Evolutionary conservation across 2,797 vertebrate species (phyloP).

Genomic region (Microhierax caerulescens): DNA sequence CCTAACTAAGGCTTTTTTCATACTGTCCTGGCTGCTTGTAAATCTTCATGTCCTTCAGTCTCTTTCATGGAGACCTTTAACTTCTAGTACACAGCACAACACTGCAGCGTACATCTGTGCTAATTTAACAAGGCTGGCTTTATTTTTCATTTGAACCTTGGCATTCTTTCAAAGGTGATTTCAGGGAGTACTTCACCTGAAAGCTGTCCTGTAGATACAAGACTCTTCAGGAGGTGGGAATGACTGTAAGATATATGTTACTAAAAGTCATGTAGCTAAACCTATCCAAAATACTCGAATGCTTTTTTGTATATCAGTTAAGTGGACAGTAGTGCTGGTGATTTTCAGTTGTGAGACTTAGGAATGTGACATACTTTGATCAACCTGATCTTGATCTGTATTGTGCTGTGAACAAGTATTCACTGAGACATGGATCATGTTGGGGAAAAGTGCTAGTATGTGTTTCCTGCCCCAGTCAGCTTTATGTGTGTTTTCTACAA

Average conservation of each 20-base stretch:
- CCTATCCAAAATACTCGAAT: fast-evolving
- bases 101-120: fast-evolving
- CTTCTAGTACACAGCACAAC: neutral
- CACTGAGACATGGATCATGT: neutral
- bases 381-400: neutral
- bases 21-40: neutral
- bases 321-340: neutral
- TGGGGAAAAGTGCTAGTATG: neutral
- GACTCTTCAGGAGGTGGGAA: neutral
- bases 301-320: neutral
- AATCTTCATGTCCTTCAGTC: neutral
- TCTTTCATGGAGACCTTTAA: neutral
- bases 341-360: fast-evolving
- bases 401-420: neutral
- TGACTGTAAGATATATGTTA: neutral
- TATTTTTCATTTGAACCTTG: neutral
- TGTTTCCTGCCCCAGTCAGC: neutral
- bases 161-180: neutral
- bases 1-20: neutral
- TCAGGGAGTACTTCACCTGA: neutral
- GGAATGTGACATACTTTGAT: neutral
- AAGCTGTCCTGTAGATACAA: neutral
- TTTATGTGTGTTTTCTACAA: neutral
- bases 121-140: neutral
- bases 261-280: neutral